These are phyloP conservation scores for Lamellibrachia luymesi DNA, from an alignment of 1,140 invertebrate genomes.

Conservation along the genomic window DNA sequence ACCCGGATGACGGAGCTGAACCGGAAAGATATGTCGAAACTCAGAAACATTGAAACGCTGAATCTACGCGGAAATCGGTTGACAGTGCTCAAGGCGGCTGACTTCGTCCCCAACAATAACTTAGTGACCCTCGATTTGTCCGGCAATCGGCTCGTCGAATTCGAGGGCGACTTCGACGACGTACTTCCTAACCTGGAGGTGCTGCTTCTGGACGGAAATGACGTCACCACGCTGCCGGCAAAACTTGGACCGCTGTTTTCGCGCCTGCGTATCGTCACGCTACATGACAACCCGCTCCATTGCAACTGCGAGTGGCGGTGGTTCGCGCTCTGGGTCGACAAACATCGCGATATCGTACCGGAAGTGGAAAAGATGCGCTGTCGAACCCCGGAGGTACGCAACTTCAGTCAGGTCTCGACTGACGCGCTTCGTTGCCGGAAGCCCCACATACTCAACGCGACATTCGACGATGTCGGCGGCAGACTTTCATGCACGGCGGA, in stretches of 20 bases:
- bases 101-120: constrained; percentile 24
- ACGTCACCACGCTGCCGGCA: constrained; percentile 26
- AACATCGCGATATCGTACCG: not conserved
- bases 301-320: constrained; percentile 26
- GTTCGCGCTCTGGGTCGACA: constrained; percentile 12
- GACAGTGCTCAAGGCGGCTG: constrained; percentile 19
- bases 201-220: constrained; percentile 29
- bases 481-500: constrained; percentile 18
- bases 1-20: constrained; percentile 1
- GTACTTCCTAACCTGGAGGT: constrained; percentile 24
- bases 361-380: constrained; percentile 1
- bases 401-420: constrained; percentile 10
- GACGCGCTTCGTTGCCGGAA: constrained; percentile 16
- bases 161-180: constrained; percentile 32
- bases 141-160: constrained; percentile 26
- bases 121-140: constrained; percentile 29
- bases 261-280: constrained; percentile 17
- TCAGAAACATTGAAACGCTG: constrained; percentile 22
- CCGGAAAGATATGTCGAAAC: not conserved
- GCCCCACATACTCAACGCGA: constrained; percentile 24
- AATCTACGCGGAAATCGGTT: constrained; percentile 26
- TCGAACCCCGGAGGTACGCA: not conserved
- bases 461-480: constrained; percentile 18
- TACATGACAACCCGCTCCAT: constrained; percentile 24
- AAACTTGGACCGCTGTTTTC: constrained; percentile 16